phyloP scores from a whole-genome alignment of 2,888 invertebrate genomes.

The Eustalomyia histrio region DNA sequence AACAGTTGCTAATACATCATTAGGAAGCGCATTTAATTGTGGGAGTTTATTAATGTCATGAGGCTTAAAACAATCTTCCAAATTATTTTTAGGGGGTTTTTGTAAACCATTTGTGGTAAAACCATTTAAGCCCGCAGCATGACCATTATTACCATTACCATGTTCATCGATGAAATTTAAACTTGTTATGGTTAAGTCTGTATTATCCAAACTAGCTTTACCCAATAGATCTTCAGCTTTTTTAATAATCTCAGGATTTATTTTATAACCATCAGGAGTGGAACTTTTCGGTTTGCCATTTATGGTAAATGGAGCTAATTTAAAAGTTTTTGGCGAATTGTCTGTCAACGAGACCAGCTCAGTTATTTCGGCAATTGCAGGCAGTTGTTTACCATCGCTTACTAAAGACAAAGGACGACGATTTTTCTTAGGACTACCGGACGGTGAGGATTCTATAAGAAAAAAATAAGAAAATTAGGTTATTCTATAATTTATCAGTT shows the following conservation, averaged over 20 bases:
- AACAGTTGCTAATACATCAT: conserved; percentile 41
- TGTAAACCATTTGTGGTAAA: conserved; percentile 43
- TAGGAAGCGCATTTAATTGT: conserved; percentile 61
- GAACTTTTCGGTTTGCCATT: conserved; percentile 35
- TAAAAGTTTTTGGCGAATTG: conserved; percentile 77
- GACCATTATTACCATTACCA: conserved; percentile 71
- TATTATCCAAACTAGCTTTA: conserved; percentile 79
- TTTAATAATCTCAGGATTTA: conserved; percentile 78
- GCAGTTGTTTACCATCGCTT: conserved; percentile 84
- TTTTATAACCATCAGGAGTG: conserved; percentile 75
- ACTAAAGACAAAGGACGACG: conserved; percentile 84
- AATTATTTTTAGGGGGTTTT: conserved; percentile 2
- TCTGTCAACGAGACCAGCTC: conserved; percentile 85
- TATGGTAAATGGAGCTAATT: conserved; percentile 72
- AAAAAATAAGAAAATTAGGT: no score
- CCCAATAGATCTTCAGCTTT: conserved; percentile 79
- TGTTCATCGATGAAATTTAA: conserved; percentile 83
- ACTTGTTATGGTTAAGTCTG: conserved; percentile 81
- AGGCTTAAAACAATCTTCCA: conserved; percentile 72
- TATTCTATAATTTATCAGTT: no score
- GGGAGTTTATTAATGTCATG: conserved; percentile 41
- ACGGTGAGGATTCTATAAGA: conserved; percentile 81
- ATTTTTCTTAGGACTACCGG: conserved; percentile 82
- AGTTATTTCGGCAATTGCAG: conserved; percentile 85
- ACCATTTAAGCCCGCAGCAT: conserved; percentile 41